Base-by-base conservation (phyloP, 2,888 invertebrate genomes). In the Salpingus planirostris region DNA sequence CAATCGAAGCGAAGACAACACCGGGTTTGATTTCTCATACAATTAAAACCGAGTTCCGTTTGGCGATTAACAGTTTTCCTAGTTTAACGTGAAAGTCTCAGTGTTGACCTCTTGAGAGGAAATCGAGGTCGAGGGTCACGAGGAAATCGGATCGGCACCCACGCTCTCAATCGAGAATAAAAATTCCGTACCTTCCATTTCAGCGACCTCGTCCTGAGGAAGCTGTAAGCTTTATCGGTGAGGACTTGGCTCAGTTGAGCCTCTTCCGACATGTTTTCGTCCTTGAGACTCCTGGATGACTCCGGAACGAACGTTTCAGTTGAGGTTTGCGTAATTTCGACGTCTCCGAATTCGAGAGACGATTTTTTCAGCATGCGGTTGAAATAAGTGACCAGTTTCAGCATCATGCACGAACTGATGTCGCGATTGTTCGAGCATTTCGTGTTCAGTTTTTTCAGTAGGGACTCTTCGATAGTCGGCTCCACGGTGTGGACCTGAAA, bases 381-480 rank as follows among this genome's bases (percentile, higher is more conserved):
- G 65, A 87, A 83, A 59, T 86, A 87, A 11, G 82, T 79, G 21
- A 87, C 80, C 47, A 87, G 62, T 62, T 87, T 88, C 11, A 85
- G 69, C 71, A 87, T 86, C 56, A 85, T 79, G 59, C 88, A 88
- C 5, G 87, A 80, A 21, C 83, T 81, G 25, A 83, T 75, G 52
- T 88, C 87, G 31, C 79, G 73, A n/a, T n/a, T n/a, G 44, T 81
- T 76, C 3, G 78, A 73, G 57, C 88, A 88, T 69, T 85, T 86
- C 46, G 71, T 68, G 55, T 83, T 86, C 21, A 88, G 65, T 47
- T 85, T 86, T 25, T 78, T 73, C 46, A 85, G 67, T 7, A 88
- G 69, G 12, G 76, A 72, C 44, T 84, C 84, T 64, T 88, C 88
- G 46, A 70, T 53, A 45, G 56, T 64, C 52, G 36, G 60, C 46